These are phyloP conservation scores for Heliconius ethilla DNA, from an alignment of 2,888 invertebrate species.

Conservation along the genomic window DNA sequence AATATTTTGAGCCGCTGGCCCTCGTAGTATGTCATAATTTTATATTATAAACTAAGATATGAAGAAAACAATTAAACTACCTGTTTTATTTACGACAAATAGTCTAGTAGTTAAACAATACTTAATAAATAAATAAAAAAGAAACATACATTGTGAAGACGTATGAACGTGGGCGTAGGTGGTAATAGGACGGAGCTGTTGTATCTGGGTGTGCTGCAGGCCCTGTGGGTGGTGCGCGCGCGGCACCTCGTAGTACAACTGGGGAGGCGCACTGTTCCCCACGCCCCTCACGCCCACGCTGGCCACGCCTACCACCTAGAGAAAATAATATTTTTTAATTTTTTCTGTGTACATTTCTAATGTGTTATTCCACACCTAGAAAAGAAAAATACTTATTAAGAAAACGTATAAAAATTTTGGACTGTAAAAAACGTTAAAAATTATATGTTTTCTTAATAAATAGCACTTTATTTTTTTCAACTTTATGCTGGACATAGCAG, in stretches of 20 bases:
- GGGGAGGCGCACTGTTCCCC: constrained; percentile 74
- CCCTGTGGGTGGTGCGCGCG: constrained; percentile 46
- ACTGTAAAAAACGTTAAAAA: too few species aligned
- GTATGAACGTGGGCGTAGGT: constrained; percentile 43
- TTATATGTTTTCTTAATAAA: too few species aligned
- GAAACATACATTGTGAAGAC: constrained; percentile 44
- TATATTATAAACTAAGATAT: too few species aligned
- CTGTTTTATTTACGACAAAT: too few species aligned
- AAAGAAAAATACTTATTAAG: too few species aligned
- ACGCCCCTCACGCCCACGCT: constrained; percentile 69
- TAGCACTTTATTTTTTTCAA: background rate
- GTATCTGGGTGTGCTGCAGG: constrained; percentile 57
- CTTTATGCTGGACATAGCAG: background rate
- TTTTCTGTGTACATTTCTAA: too few species aligned
- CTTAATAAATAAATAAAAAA: background rate
- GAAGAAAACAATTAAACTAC: too few species aligned
- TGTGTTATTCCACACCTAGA: too few species aligned
- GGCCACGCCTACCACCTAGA: constrained; percentile 70
- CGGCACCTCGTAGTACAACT: constrained; percentile 76
- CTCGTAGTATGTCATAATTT: too few species aligned
- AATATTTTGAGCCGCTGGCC: too few species aligned
- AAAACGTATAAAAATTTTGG: too few species aligned
- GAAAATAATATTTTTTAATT: background rate
- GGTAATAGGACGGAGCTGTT: constrained; percentile 41
- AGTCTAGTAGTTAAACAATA: too few species aligned